Base-by-base conservation (phyloP, 1,140 invertebrate species). In the Cotesia glomerata region DNA sequence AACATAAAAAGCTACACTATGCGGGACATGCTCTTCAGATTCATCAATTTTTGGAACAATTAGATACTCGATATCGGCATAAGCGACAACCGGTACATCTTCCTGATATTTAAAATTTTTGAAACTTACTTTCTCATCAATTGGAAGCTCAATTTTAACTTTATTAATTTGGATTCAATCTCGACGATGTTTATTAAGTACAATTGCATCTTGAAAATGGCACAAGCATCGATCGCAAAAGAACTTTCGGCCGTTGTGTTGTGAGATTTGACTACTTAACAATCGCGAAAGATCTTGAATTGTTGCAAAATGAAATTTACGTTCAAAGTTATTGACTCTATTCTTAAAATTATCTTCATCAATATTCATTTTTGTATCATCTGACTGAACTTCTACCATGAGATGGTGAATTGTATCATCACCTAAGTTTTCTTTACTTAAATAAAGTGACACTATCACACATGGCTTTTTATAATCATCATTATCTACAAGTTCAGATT, bases 221-320 rank as follows among this genome's bases (percentile, higher is more conserved):
- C 75, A 13, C 7, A 62, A 49, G 84, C 83, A 85, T 16, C 77
- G 75, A 78, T 84, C 79, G 75, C 81, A 85, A 9, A 82, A 75
- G 56, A 77, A 74, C 62, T 72, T 72, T 13, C 76, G 67, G 35
- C 62, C 14, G 36, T 79, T 61, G 72, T 76, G 66, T 45, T 75
- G 74, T 7, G 74, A 71, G 1, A 82, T 18, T 75, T 84, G 82
- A 3, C 2, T 16, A 16, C 66, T 69, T 3, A 69, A 9, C 7
- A 59, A 58, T 14, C 52, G 66, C 13, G 52, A 69, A 9, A 69
- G 71, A 74, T 81, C 79, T 77, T 80, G 78, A 69, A 82, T 84
- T 66, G 75, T 81, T 74, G 76, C 77, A 36, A 58, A 69, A n/a
- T 69, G 66, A 58, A 49, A 32, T 5, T 26, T 67, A 8, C 36